Percentiles rank a stretch among this genome's conserved stretches.
Evolutionary conservation across 2,888 invertebrate species (phyloP).

Genomic region (Phrixothrix hirtus): DNA sequence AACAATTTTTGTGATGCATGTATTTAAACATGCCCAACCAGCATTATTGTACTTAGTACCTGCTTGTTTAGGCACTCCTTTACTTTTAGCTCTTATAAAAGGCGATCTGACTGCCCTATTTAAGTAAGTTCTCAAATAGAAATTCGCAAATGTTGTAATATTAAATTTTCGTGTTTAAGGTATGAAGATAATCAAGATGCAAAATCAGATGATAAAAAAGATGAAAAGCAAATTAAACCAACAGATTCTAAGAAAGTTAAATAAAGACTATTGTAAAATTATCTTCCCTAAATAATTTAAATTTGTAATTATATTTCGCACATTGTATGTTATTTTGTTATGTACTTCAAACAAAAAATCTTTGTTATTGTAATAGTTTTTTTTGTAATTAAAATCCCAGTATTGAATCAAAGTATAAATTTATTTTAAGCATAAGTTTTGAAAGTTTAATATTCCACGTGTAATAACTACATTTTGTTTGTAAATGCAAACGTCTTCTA

Average conservation of each 20-base stretch:
- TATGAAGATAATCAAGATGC: conserved; percentile 72
- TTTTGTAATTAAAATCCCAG: not conserved
- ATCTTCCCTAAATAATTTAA: conserved; percentile 22
- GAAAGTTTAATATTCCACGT: too few relatives aligned
- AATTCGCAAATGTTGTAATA: not conserved
- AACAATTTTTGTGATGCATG: conserved; percentile 97
- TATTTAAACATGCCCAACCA: conserved; percentile 98
- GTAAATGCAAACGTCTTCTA: too few relatives aligned
- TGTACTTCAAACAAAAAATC: conserved; percentile 3
- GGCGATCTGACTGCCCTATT: conserved; percentile 91
- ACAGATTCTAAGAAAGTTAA: conserved; percentile 53
- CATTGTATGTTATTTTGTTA: conserved; percentile 25
- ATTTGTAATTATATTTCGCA: conserved; percentile 14
- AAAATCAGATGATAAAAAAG: conserved; percentile 52
- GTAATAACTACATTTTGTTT: too few relatives aligned
- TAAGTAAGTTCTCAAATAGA: conserved; percentile 68
- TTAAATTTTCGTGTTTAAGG: conserved; percentile 50
- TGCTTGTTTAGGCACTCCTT: conserved; percentile 89
- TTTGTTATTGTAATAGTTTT: not conserved
- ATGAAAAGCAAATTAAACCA: conserved; percentile 49
- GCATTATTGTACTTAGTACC: conserved; percentile 97
- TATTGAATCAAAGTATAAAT: too few relatives aligned
- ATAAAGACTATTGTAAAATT: conserved; percentile 29
- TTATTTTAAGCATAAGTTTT: too few relatives aligned
- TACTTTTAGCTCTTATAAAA: conserved; percentile 82